Base-by-base conservation (phyloP, 2,113 vertebrate species). In the Callocephalon fimbriatum region DNA sequence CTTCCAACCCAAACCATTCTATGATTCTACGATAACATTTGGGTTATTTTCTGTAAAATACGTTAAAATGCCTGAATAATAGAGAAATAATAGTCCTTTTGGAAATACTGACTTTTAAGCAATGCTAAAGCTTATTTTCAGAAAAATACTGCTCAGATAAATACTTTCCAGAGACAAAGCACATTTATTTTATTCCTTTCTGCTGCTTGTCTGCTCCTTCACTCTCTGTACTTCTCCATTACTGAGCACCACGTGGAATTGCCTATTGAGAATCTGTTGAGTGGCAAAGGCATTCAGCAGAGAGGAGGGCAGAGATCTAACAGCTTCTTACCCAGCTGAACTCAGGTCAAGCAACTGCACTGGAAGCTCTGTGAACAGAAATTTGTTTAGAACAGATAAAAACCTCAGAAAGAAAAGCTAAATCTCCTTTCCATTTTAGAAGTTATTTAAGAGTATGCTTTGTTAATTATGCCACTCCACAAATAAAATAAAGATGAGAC, bases 211-310 rank as follows among this genome's bases (percentile, higher is more conserved):
- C 26, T 68, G 40, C 10, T 73, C 31, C 37, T 74, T 82, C 9
- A 1, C 10, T 74, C 16, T 78, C 62, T 29, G 17, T 72, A 63
- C 11, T 67, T 71, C 32, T 88, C 40, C 65, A 47, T 40, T 65
- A 45, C 29, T 63, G 87, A 93, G 32, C 29, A 74, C 47, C 0
- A 0, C 0, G 0, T 51, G 23, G 35, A 31, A 38, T 13, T 58
- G 32, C 54, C 77, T 66, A 56, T 25, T 0, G 0, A 84, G 63
- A 83, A 88, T 12, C 18, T n/a, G 59, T 42, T 1, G 19, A 95
- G 38, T 40, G 54, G 47, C 1, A 3, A 86, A 75, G 16, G 50
- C 16, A 84, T 63, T 88, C 75, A 75, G 31, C 38, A 71, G 31
- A 62, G 47, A 76, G 38, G 10, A 88, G 27, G 5, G 2, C 42